Base-by-base conservation (phyloP, 2,888 invertebrate species). In the Aspidiotus destructor region DNA sequence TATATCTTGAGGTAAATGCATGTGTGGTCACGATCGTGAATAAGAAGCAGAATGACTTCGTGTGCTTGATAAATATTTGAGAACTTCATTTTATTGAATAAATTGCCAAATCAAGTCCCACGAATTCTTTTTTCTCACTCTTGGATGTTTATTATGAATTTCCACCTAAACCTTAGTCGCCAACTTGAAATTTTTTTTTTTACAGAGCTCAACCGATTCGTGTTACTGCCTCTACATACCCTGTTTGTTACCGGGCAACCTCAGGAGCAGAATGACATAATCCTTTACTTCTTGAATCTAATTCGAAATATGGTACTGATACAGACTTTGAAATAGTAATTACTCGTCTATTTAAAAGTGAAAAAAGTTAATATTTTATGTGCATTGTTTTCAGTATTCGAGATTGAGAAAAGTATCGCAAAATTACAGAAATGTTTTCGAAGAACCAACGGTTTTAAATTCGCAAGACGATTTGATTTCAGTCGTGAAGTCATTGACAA, bases 121-220 rank as follows among this genome's bases (percentile, higher is more conserved):
- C 2, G 28, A 3, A 28, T 28, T 5, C 28, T 28, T 28, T 28
- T 5, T 28, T 28, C 28, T 5, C 28, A 5, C 28, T 28, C 28
- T 28, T 28, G 28, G 5, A 28, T 28, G 1, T 28, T 28, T 5
- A 28, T 28, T 28, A 28, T 5, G 28, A 28, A 28, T 3, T 28
- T 28, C 5, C 28, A 28, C 1, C 28, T 3, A 28, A 28, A 28
- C 5, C 28, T 28, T 28, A 28, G 2, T 28, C 1, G 28, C 28
- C 28, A 28, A 52, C 5, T 52, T 52, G 1, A 5, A 52, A 1
- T 52, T 16, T 55, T 10, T 16, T 17, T 16, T 55, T 10, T 16
- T 17, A 55, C 17, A 55, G 55, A 55, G 16, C 55, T 55, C n/a
- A 55, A 55, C 16, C 55, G 55, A 7, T 55, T 55, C 16, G 15